Evolutionary conservation across 2,113 vertebrate genomes (phyloP), one percentile per base, ranked within the genome.

Genomic region (chimpanzee (Pan troglodytes)): DNA sequence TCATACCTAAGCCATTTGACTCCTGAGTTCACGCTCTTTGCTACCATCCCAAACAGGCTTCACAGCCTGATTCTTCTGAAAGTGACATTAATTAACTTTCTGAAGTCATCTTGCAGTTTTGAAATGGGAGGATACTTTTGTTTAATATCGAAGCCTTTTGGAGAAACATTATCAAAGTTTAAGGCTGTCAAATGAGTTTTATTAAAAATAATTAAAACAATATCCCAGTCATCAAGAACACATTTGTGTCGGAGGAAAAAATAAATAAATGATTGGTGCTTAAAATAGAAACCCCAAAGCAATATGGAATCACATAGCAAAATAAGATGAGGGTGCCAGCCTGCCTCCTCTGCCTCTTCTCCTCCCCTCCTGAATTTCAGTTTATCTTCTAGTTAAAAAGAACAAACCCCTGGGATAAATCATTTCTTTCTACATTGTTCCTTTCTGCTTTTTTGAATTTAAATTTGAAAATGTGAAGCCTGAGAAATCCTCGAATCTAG

Each of bases 401-500:
- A 97, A 88, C 27, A 93, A 79, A 85, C 67, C 67, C 43, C 32
- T 20, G 22, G 55, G 72, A 70, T 57, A 92, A 88, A 91, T 93
- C 52, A 86, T 57, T 89, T 80, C 72, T 93, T 93, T 96, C 27
- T 35, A 40, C 90, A 88, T 48, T 73, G 52, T 90, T 97, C 43
- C 89, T 96, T 93, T 80, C 92, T 95, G 87, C 75, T 85, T 64
- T 67, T 98, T 96, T 96, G 82, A 96, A 96, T 97, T 93, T 92
- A 93, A 94, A 98, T 90, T 93, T 96, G 85, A 94, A 97, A 96
- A 97, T 18, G 55, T 64, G 73, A 96, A 98, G 93, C 88, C 91
- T 87, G 92, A 98, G 82, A 97, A 97, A 97, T 93, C 75, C 73
- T 82, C 45, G 72, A 93, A 96, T 96, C 94, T 91, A 79, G 61